Evolutionary conservation across 2,797 vertebrate species (phyloP), one percentile per base, ranked within the genome.

Genomic region (Pseudomugil tenellus): DNA sequence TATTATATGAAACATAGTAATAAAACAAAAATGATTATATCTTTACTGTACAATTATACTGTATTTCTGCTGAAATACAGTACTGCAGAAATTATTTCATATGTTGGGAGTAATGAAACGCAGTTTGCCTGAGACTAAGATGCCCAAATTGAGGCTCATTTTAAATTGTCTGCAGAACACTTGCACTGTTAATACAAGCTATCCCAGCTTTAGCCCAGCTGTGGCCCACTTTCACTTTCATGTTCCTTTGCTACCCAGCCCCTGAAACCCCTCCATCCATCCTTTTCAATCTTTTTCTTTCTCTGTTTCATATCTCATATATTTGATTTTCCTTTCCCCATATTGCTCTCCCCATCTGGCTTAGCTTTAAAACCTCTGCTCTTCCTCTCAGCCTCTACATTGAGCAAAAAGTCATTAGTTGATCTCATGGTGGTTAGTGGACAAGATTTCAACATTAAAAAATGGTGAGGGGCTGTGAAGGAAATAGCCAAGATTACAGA

Each of bases 141-240:
- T 23, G 16, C 60, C 53, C 59, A 65, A 55, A 80, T 12, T 58
- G 67, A 80, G 58, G 54, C 29, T 1, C 53, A 76, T 56, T 78
- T 66, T 59, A 57, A 54, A 58, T 76, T 63, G 72, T 31, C 76
- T 26, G 55, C 70, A 69, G 21, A 8, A 59, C 60, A 39, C 60
- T 51, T 61, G 57, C 46, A 2, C 80, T 35, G 76, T 80, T 88
- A 81, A 78, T 76, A 79, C 78, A 72, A 54, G 56, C 82, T 79
- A 80, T 61, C 80, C 72, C 78, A 86, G 85, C 84, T 88, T 78
- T 51, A 48, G 41, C 67, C 70, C 89, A 85, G 78, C 84, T 90
- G 89, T 1, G 65, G 72, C 66, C 67, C 81, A 86, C 74, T 84
- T 86, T 74, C 60, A 65, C 84, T 88, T 88, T 88, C 76, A 87